Conservation (phyloP, 2,113 vertebrate genomes). For the Pluvialis apricaria region DNA sequence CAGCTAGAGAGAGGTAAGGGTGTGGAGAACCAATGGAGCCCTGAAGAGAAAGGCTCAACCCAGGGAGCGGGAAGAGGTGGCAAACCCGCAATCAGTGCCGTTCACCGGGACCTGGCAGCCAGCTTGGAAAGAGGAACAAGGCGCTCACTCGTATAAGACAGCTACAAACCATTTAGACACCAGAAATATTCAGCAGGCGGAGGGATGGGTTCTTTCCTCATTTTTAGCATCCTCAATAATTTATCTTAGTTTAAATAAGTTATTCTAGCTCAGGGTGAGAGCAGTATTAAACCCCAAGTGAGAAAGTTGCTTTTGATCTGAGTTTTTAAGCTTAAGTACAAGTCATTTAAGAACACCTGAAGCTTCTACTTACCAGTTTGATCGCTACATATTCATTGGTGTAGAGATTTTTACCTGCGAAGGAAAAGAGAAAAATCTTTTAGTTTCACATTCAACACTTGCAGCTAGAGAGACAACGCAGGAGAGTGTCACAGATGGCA, state of each 20-base stretch:
- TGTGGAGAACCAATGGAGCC: neutral
- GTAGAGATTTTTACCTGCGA: conserved; percentile 96
- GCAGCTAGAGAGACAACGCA: neutral
- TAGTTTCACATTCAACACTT: neutral
- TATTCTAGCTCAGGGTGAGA: neutral
- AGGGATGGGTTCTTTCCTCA: neutral
- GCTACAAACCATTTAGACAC: neutral
- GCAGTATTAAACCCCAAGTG: neutral
- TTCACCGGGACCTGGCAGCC: neutral
- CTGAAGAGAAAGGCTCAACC: neutral
- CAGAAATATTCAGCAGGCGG: neutral
- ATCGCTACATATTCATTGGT: conserved; percentile 99
- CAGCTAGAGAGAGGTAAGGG: neutral
- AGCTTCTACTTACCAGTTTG: conserved; percentile 90
- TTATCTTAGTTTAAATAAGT: neutral
- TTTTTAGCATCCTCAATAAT: neutral
- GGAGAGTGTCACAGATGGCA: neutral
- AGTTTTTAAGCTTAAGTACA: neutral
- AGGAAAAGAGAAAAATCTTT: conserved; percentile 32
- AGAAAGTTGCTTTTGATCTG: neutral
- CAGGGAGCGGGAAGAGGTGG: neutral
- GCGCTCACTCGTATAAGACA: neutral
- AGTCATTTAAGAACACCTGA: neutral
- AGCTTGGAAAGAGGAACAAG: neutral
- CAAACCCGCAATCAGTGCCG: neutral